Conservation (phyloP, 2,797 vertebrate species). For the Enteromius paludinosus region DNA sequence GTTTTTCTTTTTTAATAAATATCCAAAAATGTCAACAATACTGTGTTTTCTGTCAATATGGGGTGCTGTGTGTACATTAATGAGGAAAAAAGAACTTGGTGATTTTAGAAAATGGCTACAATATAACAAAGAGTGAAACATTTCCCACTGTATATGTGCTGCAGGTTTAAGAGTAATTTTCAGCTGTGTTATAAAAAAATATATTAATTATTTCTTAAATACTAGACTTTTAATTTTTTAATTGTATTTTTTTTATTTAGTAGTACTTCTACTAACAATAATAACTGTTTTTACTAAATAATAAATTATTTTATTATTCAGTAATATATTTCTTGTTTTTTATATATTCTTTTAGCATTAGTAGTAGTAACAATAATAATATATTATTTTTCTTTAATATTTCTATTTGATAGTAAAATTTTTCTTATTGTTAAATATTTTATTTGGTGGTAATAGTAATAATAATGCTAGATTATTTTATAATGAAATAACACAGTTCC, state of each 20-base stretch:
- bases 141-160: background rate
- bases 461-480: background rate
- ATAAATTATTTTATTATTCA: background rate
- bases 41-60: no score
- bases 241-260: background rate
- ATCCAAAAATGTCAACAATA: no score
- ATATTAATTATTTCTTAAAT: no score
- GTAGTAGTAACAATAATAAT: background rate
- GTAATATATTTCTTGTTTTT: background rate
- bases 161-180: background rate
- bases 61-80: no score
- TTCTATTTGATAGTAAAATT: background rate
- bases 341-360: background rate
- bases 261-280: background rate
- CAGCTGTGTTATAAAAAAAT: background rate
- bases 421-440: background rate
- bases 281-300: background rate
- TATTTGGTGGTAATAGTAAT: background rate
- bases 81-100: no score
- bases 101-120: no score
- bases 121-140: no score
- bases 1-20: no score
- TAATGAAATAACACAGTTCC: background rate
- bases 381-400: background rate
- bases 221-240: background rate